Evolutionary conservation across 2,888 invertebrate genomes (phyloP), one percentile per base, ranked within the genome.

Genomic region (Tenthredo scrophulariae): DNA sequence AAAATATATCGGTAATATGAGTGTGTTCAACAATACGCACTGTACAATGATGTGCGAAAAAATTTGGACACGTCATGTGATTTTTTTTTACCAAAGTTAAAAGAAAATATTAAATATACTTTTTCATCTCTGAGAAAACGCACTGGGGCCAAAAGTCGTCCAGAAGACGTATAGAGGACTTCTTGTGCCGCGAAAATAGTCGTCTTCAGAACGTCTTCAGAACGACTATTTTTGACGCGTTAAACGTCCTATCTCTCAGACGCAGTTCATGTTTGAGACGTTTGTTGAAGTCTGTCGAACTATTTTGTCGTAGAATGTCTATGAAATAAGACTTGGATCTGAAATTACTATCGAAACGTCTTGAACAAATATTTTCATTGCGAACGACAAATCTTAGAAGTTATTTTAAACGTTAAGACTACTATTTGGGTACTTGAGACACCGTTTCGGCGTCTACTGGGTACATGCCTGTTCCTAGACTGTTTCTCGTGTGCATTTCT

Each of bases 1-100:
- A 77, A 85, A 40, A 80, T 62, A 86, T 75, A 74, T 86, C 22
- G 58, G 84, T 43, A 46, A 86, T 77, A 80, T 43, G 83, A 15
- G 77, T 77, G 84, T 67, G 84, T 43, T 70, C 15, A 26, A 65
- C 65, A 65, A 26, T 67, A 26, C 67, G 67, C 26, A 18, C 26
- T 67, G 67, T 67, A 15, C 72, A 43, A 18, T 72, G 43, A 40
- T 72, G 72, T 67, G 72, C 37, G 18, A 72, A 72, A 43, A 72
- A 2, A 40, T 43, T 13, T 22, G 37, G 72, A 72, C 40, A 72
- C 72, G 6, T 22, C 40, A 22, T 18, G 67, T 15, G 13, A 6
- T 33, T 50, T 18, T 50, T 37, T 37, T n/a, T 54, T n/a, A 26
- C 9, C 62, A 13, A 26, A 26, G 10, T 62, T 62, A 0, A 62